Evolutionary conservation across 2,888 invertebrate genomes (phyloP).

Genomic region (Penaeus monodon): DNA sequence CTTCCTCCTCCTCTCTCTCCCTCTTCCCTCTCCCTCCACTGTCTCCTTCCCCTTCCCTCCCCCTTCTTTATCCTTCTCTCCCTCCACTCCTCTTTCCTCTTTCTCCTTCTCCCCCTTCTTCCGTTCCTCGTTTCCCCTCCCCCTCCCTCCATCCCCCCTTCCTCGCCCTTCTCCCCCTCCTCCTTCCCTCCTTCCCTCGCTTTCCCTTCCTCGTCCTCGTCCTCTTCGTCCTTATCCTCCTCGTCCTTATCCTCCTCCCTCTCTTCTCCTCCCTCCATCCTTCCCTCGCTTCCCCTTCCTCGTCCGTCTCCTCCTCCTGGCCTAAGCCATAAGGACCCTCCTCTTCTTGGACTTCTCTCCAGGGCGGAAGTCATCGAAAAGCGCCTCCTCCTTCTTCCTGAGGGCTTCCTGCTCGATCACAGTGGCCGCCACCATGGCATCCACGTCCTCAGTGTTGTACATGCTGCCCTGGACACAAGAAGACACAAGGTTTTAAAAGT

Average conservation of each 20-base stretch:
- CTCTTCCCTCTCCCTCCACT: accelerated
- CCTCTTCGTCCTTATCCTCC: neutral
- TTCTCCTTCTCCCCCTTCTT: too few relatives aligned
- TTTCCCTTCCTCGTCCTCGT: neutral
- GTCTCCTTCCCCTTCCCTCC: too few relatives aligned
- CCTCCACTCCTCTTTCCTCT: too few relatives aligned
- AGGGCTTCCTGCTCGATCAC: neutral
- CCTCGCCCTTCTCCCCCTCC: too few relatives aligned
- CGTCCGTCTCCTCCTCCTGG: neutral
- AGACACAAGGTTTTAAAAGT: neutral
- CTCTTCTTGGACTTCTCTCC: neutral
- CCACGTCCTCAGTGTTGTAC: constrained; percentile 62
- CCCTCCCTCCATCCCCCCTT: too few relatives aligned
- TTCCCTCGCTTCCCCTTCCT: neutral
- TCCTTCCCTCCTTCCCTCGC: neutral
- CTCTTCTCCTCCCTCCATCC: neutral
- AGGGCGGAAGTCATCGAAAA: constrained; percentile 50
- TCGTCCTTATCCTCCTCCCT: neutral
- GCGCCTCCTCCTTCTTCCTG: neutral
- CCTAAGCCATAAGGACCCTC: constrained; percentile 50
- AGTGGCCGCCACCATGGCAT: constrained; percentile 61
- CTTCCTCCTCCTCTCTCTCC: too few relatives aligned
- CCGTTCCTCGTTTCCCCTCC: too few relatives aligned
- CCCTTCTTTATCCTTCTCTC: too few relatives aligned
- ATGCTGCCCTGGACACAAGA: constrained; percentile 41